Conservation (phyloP, 2,113 vertebrate genomes). For the Peromyscus polionotus region DNA sequence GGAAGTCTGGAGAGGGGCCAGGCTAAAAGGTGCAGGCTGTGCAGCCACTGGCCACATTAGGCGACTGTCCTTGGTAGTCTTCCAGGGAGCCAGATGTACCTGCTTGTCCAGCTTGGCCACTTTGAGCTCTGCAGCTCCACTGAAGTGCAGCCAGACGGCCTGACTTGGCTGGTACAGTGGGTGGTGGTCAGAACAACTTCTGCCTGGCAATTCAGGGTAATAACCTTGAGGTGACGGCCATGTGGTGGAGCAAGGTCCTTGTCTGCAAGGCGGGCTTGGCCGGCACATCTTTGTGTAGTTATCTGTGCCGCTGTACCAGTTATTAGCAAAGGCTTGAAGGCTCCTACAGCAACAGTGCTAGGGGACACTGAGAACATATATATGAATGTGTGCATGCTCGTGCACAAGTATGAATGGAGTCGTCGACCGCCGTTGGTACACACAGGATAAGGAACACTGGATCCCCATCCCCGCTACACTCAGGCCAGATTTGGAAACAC, state of each 20-base stretch:
- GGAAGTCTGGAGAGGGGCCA: conserved; percentile 39
- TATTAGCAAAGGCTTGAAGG: neutral
- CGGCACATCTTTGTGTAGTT: neutral
- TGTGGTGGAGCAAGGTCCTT: neutral
- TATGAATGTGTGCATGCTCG: too few relatives aligned
- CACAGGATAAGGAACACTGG: neutral
- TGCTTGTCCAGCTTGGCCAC: neutral
- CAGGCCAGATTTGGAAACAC: neutral
- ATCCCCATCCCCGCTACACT: neutral
- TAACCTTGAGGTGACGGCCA: neutral
- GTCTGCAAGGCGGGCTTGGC: conserved; percentile 5
- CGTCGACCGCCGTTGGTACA: neutral
- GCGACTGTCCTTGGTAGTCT: conserved; percentile 26
- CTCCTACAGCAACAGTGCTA: neutral
- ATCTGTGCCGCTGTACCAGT: neutral
- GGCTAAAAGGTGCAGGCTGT: conserved; percentile 1
- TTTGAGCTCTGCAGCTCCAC: neutral
- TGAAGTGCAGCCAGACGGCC: fast-evolving
- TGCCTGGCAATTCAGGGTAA: neutral
- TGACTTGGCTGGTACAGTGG: neutral
- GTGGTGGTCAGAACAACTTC: neutral
- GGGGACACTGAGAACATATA: too few relatives aligned
- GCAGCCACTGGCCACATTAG: neutral
- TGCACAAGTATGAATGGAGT: fast-evolving
- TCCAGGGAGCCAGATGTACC: conserved; percentile 33